These are phyloP conservation scores for Choreutis nemorana DNA, from an alignment of 2,888 invertebrate species.

Conservation along the genomic window DNA sequence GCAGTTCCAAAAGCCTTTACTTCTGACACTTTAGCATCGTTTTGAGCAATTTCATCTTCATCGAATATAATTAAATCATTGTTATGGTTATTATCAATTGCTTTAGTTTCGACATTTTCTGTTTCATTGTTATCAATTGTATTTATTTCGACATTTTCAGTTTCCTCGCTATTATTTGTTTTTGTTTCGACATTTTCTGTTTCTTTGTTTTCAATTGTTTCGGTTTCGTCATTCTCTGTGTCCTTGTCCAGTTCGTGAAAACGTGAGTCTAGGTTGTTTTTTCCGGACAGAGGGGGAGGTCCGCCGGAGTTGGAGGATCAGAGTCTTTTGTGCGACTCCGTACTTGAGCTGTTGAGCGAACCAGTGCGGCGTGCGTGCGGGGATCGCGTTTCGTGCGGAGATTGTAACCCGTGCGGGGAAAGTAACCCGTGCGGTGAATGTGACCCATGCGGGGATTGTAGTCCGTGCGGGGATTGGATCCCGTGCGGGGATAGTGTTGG, in stretches of 20 bases:
- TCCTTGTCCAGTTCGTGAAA: slow-evolving; percentile 5
- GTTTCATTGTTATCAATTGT: neutral
- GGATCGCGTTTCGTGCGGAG: no score
- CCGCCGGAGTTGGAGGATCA: slow-evolving; percentile 45
- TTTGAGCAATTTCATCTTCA: neutral
- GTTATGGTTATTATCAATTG: neutral
- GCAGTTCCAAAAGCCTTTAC: neutral
- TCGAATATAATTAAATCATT: neutral
- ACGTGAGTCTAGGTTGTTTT: slow-evolving; percentile 2
- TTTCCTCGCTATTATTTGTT: neutral
- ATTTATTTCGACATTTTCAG: neutral
- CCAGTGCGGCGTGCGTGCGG: slow-evolving; percentile 35
- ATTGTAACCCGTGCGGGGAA: slow-evolving; percentile 1
- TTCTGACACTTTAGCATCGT: neutral
- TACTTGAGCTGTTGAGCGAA: slow-evolving; percentile 48
- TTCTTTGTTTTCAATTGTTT: neutral
- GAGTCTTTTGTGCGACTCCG: slow-evolving; percentile 54
- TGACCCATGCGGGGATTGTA: no score
- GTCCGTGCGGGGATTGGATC: no score
- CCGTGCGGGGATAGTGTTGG: slow-evolving; percentile 3
- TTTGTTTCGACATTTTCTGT: neutral
- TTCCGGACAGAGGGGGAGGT: slow-evolving; percentile 21
- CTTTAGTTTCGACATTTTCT: neutral
- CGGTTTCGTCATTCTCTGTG: neutral
- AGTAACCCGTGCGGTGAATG: no score